Percentiles rank a stretch among this genome's conserved stretches.
phyloP scores from a whole-genome alignment of 1,140 invertebrate species.

The Drosophila melanogaster region DNA sequence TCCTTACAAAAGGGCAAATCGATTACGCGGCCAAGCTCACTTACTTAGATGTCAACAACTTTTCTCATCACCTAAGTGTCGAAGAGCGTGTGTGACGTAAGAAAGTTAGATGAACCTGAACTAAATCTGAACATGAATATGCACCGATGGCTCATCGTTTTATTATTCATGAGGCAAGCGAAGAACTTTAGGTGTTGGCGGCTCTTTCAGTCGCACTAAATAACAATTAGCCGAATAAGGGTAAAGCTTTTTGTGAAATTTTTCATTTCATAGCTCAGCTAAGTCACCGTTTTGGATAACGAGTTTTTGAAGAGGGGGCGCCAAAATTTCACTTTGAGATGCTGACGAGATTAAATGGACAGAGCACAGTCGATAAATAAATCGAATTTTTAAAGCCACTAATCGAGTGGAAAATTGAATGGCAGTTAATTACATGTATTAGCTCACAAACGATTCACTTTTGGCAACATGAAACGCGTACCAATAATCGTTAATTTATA shows the following conservation, averaged over 20 bases:
- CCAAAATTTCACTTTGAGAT: conserved; percentile 34
- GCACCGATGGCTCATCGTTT: conserved; percentile 7
- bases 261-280: conserved; percentile 10
- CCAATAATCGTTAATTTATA: neutral
- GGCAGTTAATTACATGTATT: neutral
- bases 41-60: conserved; percentile 63
- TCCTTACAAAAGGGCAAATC: conserved; percentile 32
- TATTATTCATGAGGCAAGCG: conserved; percentile 52
- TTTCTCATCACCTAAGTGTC: conserved; percentile 31
- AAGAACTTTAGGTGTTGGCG: conserved; percentile 63
- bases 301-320: conserved; percentile 55
- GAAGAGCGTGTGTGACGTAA: conserved; percentile 49
- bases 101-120: conserved; percentile 28
- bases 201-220: conserved; percentile 63
- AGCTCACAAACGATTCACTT: neutral
- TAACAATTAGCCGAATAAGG: conserved; percentile 73
- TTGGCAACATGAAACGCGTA: neutral
- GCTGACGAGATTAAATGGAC: neutral
- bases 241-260: conserved; percentile 12
- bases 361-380: neutral
- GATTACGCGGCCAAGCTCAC: conserved; percentile 29
- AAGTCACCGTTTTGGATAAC: conserved; percentile 54
- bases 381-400: neutral
- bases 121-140: conserved; percentile 14
- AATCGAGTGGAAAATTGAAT: conserved; percentile 12